Percentiles rank a stretch among this genome's conserved stretches.
Conservation (phyloP, 2,888 invertebrate species). For the Acanthosepion esculentum region DNA sequence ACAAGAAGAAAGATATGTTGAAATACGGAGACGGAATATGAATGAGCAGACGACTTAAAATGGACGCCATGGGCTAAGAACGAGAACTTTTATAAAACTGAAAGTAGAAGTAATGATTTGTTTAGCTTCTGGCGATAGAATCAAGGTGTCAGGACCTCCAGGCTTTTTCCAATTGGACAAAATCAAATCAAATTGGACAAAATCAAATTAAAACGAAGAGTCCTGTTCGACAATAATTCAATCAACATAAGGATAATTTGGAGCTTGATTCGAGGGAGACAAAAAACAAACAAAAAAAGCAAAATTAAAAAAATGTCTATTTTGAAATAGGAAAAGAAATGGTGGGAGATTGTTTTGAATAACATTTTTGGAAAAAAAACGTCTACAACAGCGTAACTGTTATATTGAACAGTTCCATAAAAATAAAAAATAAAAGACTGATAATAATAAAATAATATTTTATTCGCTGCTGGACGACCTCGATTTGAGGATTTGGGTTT, state of each 20-base stretch:
- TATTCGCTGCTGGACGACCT: too few species aligned
- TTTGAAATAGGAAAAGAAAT: too few species aligned
- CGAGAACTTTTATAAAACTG: neutral
- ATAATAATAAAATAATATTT: too few species aligned
- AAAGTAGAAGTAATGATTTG: neutral
- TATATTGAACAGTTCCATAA: too few species aligned
- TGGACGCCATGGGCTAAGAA: neutral
- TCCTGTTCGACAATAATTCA: neutral
- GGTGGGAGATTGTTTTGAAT: too few species aligned
- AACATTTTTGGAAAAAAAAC: too few species aligned
- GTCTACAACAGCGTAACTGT: too few species aligned
- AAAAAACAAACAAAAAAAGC: neutral
- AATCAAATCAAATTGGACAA: neutral
- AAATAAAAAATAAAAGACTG: too few species aligned
- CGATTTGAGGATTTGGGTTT: too few species aligned
- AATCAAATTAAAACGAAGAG: neutral
- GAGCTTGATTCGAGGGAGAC: neutral
- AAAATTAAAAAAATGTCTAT: too few species aligned
- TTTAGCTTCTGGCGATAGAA: neutral
- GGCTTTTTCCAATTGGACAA: neutral
- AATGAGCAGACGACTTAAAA: neutral
- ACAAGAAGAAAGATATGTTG: too few species aligned
- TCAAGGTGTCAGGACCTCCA: neutral
- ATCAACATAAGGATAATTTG: neutral
- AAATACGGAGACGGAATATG: neutral